Evolutionary conservation across 2,113 vertebrate species (phyloP), one percentile per base, ranked within the genome.

Genomic region (Bufo gargarizans): DNA sequence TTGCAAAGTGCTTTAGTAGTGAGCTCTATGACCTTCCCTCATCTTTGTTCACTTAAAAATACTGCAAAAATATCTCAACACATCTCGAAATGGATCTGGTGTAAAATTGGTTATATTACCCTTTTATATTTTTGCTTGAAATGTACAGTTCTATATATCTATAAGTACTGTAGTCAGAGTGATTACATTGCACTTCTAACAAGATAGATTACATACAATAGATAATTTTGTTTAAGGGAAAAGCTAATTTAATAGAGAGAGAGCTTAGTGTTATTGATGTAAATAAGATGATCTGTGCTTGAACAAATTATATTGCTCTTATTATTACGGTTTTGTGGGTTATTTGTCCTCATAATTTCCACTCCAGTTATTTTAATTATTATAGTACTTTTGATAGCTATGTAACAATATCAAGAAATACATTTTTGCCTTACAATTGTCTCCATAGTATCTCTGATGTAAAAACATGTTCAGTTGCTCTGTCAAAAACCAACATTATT

Each of bases 401-500:
- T 69, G 47, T 69, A 67, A 56, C 74, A 55, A 65, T 79, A 86
- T 47, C 3, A 86, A 69, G 56, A 43, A 86, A 86, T 16, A 86
- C 20, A 16, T 80, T 78, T 80, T 14, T 63, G 20, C 53, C 53
- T 65, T 78, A 22, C n/a, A 65, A 69, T 43, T 56, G 47, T n/a
- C 50, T 85, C 3, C 82, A 82, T 55, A 43, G 65, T 13, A 77
- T 86, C 71, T 86, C 55, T 86, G 33, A 86, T 77, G 72, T 77
- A 45, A 76, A 77, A 86, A 43, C 53, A 61, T 33, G 53, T 86
- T 91, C 86, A 89, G 16, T 87, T 91, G 80, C 90, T 83, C 71
- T 3, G 10, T 65, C 86, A 91, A 93, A 77, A 86, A 13, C 17
- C 59, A 33, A 78, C 85, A 86, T 90, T 90, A 77, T 58, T 0